Conservation (phyloP, 2,888 invertebrate genomes). For the Scaptomyza parva region DNA sequence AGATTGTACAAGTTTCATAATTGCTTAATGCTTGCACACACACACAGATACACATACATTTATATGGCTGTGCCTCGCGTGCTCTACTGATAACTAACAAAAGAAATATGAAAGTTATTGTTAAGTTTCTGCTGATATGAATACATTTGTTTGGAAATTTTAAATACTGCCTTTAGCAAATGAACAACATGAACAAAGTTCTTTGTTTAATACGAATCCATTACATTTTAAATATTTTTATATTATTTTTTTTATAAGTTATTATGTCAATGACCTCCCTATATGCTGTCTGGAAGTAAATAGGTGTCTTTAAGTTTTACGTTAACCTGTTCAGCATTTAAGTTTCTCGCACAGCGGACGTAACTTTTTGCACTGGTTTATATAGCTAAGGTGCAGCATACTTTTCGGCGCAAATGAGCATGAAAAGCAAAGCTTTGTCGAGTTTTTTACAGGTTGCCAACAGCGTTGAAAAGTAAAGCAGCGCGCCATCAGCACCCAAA, state of each 20-base stretch:
- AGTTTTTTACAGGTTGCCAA: conserved; percentile 1
- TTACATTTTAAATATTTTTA: background rate
- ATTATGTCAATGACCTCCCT: background rate
- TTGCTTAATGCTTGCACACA: conserved; percentile 32
- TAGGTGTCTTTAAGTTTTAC: conserved; percentile 17
- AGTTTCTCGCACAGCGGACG: conserved; percentile 19
- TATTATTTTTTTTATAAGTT: conserved; percentile 11
- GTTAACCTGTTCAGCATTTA: no score
- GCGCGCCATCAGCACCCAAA: conserved; percentile 31
- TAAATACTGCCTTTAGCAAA: background rate
- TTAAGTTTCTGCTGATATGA: background rate
- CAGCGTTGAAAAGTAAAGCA: conserved; percentile 35
- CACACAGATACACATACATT: conserved; percentile 5
- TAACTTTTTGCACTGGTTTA: conserved; percentile 29
- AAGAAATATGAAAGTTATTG: conserved; percentile 7
- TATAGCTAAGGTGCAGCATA: conserved; percentile 16
- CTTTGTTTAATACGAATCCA: background rate
- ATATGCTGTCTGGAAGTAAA: conserved; percentile 1
- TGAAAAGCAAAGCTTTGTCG: conserved; percentile 23
- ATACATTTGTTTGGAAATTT: background rate
- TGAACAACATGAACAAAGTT: no score
- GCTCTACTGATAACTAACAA: background rate
- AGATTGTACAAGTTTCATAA: conserved; percentile 48
- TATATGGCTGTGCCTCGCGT: background rate
- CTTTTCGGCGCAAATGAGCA: conserved; percentile 43